Conservation (phyloP, 2,113 vertebrate genomes). For the Triplophysa dalaica region DNA sequence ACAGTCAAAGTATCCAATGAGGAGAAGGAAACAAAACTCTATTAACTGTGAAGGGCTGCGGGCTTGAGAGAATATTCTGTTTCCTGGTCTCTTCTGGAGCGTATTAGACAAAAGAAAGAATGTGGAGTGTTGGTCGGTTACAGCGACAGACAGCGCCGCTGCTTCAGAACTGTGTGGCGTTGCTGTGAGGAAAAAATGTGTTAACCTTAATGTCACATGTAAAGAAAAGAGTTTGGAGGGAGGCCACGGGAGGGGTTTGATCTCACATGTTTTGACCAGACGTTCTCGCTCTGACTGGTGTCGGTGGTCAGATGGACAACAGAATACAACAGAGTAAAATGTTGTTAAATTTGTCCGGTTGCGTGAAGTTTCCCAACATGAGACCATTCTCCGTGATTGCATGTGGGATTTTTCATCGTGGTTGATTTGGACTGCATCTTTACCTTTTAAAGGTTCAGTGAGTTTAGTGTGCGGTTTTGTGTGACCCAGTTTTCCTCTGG, state of each 20-base stretch:
- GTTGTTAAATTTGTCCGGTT: neutral
- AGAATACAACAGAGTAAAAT: neutral
- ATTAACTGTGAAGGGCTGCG: neutral
- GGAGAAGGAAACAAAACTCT: neutral
- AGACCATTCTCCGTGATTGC: too few species aligned
- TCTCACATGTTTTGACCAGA: neutral
- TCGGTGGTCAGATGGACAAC: too few species aligned
- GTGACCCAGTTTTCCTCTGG: neutral
- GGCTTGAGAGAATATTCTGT: neutral
- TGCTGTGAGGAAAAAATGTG: neutral
- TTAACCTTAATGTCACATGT: conserved; percentile 2
- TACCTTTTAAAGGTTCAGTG: conserved; percentile 7
- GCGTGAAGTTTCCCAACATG: too few species aligned
- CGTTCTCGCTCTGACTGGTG: too few species aligned
- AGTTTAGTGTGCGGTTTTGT: conserved; percentile 12
- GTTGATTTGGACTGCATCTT: neutral
- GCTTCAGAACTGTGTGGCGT: neutral
- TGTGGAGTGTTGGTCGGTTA: neutral
- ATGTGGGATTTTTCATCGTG: too few species aligned
- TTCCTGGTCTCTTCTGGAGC: neutral
- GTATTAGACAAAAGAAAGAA: conserved; percentile 24
- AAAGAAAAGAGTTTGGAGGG: conserved; percentile 2
- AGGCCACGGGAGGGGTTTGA: neutral
- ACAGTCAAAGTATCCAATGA: neutral
- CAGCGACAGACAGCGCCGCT: neutral